Conservation (phyloP, 2,888 invertebrate genomes). For the Camptogramma bilineatum region DNA sequence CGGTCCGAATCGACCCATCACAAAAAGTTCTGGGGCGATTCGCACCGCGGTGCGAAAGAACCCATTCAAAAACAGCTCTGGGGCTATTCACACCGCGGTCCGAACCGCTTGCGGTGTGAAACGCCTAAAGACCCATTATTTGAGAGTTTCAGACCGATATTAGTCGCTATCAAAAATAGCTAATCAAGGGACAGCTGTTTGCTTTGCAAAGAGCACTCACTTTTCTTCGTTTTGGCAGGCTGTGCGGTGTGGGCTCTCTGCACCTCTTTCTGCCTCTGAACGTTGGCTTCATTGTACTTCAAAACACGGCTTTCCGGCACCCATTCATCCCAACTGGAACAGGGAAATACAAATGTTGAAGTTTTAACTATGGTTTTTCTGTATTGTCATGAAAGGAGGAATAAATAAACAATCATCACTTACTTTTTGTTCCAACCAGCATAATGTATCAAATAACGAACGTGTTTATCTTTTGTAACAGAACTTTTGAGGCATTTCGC, state of each 20-base stretch:
- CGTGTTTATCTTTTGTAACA: slow-evolving; percentile 93
- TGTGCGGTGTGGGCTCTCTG: slow-evolving; percentile 92
- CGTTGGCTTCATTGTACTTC: slow-evolving; percentile 95
- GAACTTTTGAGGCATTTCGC: slow-evolving; percentile 96
- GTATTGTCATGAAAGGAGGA: background rate
- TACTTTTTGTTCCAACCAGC: slow-evolving; percentile 99
- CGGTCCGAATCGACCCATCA: too few relatives aligned
- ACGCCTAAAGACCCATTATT: too few relatives aligned
- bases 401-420: slow-evolving; percentile 52
- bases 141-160: too few relatives aligned
- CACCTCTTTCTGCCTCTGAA: slow-evolving; percentile 94
- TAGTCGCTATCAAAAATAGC: too few relatives aligned
- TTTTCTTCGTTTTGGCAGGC: slow-evolving; percentile 88
- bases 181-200: too few relatives aligned
- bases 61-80: too few relatives aligned
- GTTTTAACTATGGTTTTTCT: background rate
- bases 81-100: too few relatives aligned
- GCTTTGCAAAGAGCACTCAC: slow-evolving; percentile 56
- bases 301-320: slow-evolving; percentile 96
- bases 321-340: slow-evolving; percentile 94
- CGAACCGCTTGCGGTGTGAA: too few relatives aligned
- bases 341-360: background rate
- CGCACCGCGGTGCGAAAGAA: too few relatives aligned
- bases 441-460: slow-evolving; percentile 97
- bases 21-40: too few relatives aligned